Conservation (phyloP, 2,113 vertebrate species). For the Alosa alosa region DNA sequence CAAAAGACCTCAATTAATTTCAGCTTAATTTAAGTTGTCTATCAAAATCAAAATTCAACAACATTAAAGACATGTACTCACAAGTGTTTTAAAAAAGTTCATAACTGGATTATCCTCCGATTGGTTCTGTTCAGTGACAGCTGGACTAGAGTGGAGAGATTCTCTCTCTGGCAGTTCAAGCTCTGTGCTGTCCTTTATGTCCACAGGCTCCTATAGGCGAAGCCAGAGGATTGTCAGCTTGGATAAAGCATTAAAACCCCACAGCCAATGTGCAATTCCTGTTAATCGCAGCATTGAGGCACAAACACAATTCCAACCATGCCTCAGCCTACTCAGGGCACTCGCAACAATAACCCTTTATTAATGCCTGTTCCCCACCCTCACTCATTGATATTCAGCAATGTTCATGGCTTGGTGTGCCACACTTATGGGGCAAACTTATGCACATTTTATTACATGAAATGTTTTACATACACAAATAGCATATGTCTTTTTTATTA, state of each 20-base stretch:
- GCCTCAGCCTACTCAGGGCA: conserved; percentile 75
- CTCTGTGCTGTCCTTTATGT: conserved; percentile 54
- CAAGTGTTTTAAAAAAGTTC: conserved; percentile 97
- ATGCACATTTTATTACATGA: conserved; percentile 50
- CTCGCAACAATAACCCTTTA: conserved; percentile 76
- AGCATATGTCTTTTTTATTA: not conserved
- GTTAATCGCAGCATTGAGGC: conserved; percentile 75
- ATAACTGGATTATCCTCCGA: conserved; percentile 82
- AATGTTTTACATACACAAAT: conserved; percentile 14
- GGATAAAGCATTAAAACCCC: conserved; percentile 56
- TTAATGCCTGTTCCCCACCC: conserved; percentile 65
- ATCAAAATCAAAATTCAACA: not conserved
- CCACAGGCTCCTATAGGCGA: conserved; percentile 64
- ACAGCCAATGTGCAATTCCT: conserved; percentile 65
- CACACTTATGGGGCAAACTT: conserved; percentile 54
- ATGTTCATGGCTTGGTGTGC: conserved; percentile 63
- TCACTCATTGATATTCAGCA: conserved; percentile 79
- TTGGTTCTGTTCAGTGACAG: conserved; percentile 51
- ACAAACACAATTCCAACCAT: conserved; percentile 76
- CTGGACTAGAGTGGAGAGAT: conserved; percentile 38
- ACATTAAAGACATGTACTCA: conserved; percentile 66
- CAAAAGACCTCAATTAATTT: not conserved
- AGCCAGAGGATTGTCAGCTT: conserved; percentile 63
- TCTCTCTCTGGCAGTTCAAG: conserved; percentile 46
- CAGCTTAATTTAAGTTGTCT: not conserved